phyloP scores from a whole-genome alignment of 2,113 vertebrate species.

The Tyrannus savana region DNA sequence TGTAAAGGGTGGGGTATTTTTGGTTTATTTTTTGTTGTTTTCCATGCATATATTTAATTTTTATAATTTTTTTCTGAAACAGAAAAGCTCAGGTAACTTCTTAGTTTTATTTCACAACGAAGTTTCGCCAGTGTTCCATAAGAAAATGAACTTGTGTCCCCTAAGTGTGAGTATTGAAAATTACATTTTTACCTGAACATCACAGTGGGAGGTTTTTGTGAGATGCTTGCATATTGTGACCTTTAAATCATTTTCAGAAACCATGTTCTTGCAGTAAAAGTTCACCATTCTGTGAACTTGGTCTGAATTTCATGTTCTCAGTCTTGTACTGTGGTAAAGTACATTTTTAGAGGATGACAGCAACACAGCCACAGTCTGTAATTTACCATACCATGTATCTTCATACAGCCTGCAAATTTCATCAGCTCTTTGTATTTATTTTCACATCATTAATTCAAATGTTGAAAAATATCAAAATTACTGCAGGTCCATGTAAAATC shows the following conservation, averaged over 20 bases:
- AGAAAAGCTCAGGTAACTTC: neutral
- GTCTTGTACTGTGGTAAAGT: neutral
- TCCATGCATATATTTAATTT: neutral
- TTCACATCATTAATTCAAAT: neutral
- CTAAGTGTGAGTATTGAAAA: neutral
- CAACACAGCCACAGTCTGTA: neutral
- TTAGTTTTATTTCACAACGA: neutral
- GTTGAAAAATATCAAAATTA: neutral
- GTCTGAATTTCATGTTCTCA: neutral
- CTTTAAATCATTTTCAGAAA: neutral
- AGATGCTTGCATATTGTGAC: neutral
- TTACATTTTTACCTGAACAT: neutral
- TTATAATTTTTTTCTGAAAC: neutral
- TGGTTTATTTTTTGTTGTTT: neutral
- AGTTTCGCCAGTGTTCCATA: neutral
- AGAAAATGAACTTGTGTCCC: neutral
- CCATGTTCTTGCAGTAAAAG: neutral
- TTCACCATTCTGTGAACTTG: neutral
- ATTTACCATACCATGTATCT: neutral
- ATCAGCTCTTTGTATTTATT: neutral
- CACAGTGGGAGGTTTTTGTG: neutral
- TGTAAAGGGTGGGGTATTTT: neutral
- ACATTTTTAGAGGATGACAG: neutral
- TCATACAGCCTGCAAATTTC: neutral
- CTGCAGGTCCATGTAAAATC: neutral